Evolutionary conservation across 2,797 vertebrate genomes (phyloP).

Genomic region (Eulemur rubriventer): DNA sequence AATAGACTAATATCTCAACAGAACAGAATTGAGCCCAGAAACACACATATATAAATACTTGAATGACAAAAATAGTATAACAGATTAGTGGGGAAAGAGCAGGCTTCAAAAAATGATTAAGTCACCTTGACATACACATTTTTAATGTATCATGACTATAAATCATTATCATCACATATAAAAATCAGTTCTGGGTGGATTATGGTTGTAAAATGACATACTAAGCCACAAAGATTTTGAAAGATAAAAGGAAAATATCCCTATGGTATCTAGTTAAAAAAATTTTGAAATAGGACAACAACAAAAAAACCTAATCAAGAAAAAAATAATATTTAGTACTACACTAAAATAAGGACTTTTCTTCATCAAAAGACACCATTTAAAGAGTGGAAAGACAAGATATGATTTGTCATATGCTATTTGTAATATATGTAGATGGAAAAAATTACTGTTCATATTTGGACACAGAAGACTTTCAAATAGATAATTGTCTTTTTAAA

Average conservation of each 20-base stretch:
- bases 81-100: not conserved
- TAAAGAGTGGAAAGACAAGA: not conserved
- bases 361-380: not conserved
- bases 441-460: not conserved
- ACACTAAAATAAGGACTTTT: not conserved
- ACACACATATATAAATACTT: not conserved
- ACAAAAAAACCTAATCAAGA: not conserved
- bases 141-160: not conserved
- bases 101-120: not conserved
- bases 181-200: not conserved
- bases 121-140: not conserved
- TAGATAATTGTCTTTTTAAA: not conserved
- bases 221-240: not conserved
- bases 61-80: not conserved
- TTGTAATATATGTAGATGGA: not conserved
- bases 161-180: not conserved
- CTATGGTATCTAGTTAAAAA: not conserved
- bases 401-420: not conserved
- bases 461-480: not conserved
- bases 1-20: not conserved
- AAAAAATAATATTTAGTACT: not conserved
- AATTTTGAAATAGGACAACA: not conserved
- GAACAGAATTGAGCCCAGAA: not conserved
- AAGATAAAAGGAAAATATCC: not conserved
- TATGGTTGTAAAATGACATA: not conserved